phyloP scores from a whole-genome alignment of 2,888 invertebrate genomes.

The Sarcophaga variegata region DNA sequence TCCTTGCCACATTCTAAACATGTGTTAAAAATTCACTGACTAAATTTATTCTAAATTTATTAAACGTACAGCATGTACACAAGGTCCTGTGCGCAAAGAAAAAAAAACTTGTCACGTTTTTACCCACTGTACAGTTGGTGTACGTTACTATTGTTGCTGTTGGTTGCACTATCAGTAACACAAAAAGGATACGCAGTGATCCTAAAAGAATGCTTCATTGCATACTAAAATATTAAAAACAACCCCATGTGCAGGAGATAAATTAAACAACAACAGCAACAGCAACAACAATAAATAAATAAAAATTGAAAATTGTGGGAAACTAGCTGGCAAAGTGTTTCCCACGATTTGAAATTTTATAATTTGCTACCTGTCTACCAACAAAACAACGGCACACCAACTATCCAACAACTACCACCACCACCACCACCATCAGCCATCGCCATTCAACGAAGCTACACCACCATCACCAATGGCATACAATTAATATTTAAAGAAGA shows the following conservation, averaged over 20 bases:
- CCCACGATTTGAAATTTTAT: slow-evolving; percentile 80
- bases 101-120: slow-evolving; percentile 43
- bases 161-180: slow-evolving; percentile 69
- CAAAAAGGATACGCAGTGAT: slow-evolving; percentile 67
- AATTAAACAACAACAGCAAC: slow-evolving; percentile 72
- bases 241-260: slow-evolving; percentile 75
- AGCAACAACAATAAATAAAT: slow-evolving; percentile 76
- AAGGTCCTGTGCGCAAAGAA: neutral
- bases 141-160: neutral
- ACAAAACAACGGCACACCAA: slow-evolving; percentile 66
- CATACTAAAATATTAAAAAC: slow-evolving; percentile 71
- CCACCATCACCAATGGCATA: slow-evolving; percentile 8
- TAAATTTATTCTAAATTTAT: neutral
- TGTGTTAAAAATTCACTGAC: neutral
- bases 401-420: slow-evolving; percentile 53
- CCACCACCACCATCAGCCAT: slow-evolving; percentile 72
- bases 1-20: no score
- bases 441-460: slow-evolving; percentile 30
- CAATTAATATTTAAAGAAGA: slow-evolving; percentile 55
- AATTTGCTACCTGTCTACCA: slow-evolving; percentile 74
- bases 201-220: slow-evolving; percentile 72
- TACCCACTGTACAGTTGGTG: slow-evolving; percentile 76
- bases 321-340: slow-evolving; percentile 82
- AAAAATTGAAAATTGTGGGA: slow-evolving; percentile 79
- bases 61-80: neutral